Base-by-base conservation (phyloP, 1,140 invertebrate species). In the Trichonephila clavipes region DNA sequence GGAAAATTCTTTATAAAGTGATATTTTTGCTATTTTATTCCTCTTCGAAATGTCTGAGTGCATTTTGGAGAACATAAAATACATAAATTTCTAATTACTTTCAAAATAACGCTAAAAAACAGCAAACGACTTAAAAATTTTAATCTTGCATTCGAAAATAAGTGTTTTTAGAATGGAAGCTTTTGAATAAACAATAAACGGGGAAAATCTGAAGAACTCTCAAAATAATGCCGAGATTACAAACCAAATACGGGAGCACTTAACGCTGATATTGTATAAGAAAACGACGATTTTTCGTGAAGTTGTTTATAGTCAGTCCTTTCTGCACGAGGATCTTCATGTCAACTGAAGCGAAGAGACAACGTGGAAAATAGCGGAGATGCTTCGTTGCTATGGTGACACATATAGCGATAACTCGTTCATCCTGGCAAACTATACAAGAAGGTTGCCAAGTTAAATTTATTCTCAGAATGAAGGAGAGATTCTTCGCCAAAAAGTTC, bases 331-430 rank as follows among this genome's bases (percentile, higher is more conserved):
- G 64, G 66, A 88, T 88, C 92, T 51, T 64, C 40, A 34, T 88
- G 92, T 81, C 85, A 88, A 93, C 92, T 93, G 92, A 93, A 93
- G 85, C 92, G 64, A 87, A 77, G 64, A 83, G 85, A 93, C 85
- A 93, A 88, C 92, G 86, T 88, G 92, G 85, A 88, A 92, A 93
- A 93, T 93, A 92, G 92, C 86, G 86, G 90, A 82, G 92, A 93
- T 93, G 92, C 92, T 93, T 21, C 77, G 92, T 93, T 88, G 44
- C 92, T 58, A 93, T 93, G 69, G 86, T 82, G 64, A 93, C 90
- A 62, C 62, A 91, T 62, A 92, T n/a, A 72, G 92, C 85, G 92
- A 88, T 88, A 88, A 93, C 51, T 93, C 92, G 59, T 81, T 34
- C 92, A 88, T 93, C 86, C 92, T 93, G 92, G 86, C 21, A 58